Base-by-base conservation (phyloP, 2,797 vertebrate genomes). In the Hippopotamyrus pictus region DNA sequence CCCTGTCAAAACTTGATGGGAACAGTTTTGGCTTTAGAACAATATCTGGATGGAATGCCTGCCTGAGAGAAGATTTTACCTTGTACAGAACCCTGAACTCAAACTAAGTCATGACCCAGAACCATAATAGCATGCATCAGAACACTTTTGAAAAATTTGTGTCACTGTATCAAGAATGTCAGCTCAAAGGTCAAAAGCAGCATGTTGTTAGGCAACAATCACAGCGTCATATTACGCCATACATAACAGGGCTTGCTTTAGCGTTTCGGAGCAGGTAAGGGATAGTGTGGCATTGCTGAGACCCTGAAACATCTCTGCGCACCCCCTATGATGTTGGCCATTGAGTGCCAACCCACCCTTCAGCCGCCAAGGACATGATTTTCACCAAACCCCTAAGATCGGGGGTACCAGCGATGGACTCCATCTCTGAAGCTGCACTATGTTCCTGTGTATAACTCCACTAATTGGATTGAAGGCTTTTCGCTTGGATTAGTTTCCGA, bases 271-370 rank as follows among this genome's bases (percentile, higher is more conserved):
- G 89, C 65, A 83, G 89, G 90, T 92, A 93, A 89, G 90, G 92
- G 92, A 93, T 88, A 92, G 92, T 92, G 87, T 29, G 86, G 90
- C 91, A 93, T 94, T 94, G 93, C 92, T 92, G 92, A 54, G 90
- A 91, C 93, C 65, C 90, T 65, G 91, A 93, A 82, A 44, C 53
- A 91, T 91, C 22, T 25, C 48, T 22, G 11, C 12, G 6, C 50
- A 25, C 3, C 46, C 50, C 2, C n/a, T 5, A 33, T 29, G 41
- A 44, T 79, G 37, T 59, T 82, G 91, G 22, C 73, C 17, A 82
- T 82, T 82, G 19, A 79, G 12, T 19, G 41, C 37, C 37, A 19
- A 44, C 17, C 17, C 14, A 14, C 33, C 33, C 12, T 76, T 25
- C 25, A 65, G 25, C 29, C 65, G 6, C 87, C 25, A 29, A 8